Evolutionary conservation across 2,888 invertebrate genomes (phyloP), one percentile per base, ranked within the genome.

Genomic region (Sussaba pulchella): DNA sequence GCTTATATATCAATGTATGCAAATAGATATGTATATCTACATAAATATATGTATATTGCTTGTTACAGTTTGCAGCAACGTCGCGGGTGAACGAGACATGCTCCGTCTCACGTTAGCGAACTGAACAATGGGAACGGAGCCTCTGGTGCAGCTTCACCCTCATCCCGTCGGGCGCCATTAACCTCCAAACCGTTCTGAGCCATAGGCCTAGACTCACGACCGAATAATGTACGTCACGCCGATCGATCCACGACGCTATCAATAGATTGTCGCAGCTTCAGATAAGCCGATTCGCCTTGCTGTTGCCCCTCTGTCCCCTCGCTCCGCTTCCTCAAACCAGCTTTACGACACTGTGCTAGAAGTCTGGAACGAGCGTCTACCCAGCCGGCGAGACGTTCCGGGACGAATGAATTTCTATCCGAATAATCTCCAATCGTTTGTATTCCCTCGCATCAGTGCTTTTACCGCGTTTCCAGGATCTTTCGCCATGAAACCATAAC

Each of bases 181-280:
- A 50, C 41, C 43, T 31, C 45, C 31, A 14, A 41, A 14, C 43
- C 52, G 50, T 41, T 41, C 19, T 50, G 52, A 66, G 36, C 67
- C 52, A 21, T 61, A 69, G 26, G 72, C 64, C 41, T 17, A 31
- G 61, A 78, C 57, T 69, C 64, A 66, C 59, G 59, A 57, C 50
- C 50, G 50, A 69, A 69, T 76, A 54, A 76, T 67, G 36, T 83
- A 83, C 81, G 83, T 86, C 81, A 84, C 75, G 81, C 75, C n/a
- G 84, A 89, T 89, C 88, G 88, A 89, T 88, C 72, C 67, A 82
- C 85, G 81, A 84, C 84, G 84, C 88, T 87, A 89, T 85, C 88
- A 88, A 89, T 89, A 45, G 71, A 80, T 76, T 50, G 67, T 71
- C 86, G 84, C 74, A 85, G 84, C 88, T 87, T 88, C 85, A 87